These are phyloP conservation scores for Adelosebastes latens DNA, from an alignment of 2,797 vertebrate genomes.

Conservation along the genomic window DNA sequence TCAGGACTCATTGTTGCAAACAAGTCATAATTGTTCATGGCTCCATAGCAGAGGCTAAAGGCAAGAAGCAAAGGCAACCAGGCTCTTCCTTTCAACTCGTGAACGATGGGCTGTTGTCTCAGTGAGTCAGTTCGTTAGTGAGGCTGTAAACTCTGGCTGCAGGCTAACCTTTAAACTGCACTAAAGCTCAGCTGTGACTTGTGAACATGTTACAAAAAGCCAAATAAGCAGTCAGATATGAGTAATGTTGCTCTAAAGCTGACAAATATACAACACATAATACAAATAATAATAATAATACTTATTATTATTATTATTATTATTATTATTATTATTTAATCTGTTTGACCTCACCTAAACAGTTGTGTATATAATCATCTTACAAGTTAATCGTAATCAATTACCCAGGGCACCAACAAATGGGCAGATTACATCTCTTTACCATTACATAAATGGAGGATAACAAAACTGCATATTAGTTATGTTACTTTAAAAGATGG, in stretches of 20 bases:
- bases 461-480: no score
- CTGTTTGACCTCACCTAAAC: no score
- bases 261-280: not conserved
- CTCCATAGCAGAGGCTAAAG: not conserved
- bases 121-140: conserved; percentile 26
- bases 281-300: not conserved
- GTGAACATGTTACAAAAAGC: conserved; percentile 9
- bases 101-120: conserved; percentile 40
- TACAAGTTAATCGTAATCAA: not conserved
- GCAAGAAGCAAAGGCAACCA: not conserved
- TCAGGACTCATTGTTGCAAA: not conserved
- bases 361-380: no score
- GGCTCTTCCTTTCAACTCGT: conserved; percentile 9
- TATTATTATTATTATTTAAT: no score
- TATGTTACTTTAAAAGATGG: no score
- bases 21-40: conserved; percentile 4
- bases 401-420: not conserved
- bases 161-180: conserved; percentile 21
- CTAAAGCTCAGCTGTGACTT: conserved; percentile 19
- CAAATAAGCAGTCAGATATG: conserved; percentile 7
- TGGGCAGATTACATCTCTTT: no score
- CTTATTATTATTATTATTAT: no score
- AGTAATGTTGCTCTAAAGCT: not conserved
- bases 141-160: conserved; percentile 27
- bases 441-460: no score